phyloP scores from a whole-genome alignment of 2,797 vertebrate genomes.

The Dendrocincla fuliginosa region DNA sequence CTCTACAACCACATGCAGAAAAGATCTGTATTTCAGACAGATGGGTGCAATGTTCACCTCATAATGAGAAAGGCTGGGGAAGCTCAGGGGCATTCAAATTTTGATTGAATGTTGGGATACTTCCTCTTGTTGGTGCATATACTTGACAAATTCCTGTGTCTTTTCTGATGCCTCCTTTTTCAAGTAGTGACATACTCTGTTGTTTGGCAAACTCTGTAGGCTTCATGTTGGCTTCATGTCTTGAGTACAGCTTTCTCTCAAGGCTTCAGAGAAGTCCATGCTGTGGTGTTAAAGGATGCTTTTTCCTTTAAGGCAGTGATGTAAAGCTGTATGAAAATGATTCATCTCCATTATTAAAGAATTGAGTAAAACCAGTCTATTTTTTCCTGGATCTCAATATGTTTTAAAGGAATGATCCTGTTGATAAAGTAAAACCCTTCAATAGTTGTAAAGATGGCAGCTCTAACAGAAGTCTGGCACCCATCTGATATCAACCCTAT shows the following conservation, averaged over 20 bases:
- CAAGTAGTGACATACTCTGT: background rate
- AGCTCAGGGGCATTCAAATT: background rate
- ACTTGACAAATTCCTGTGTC: background rate
- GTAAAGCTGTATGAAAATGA: background rate
- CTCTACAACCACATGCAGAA: background rate
- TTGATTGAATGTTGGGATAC: background rate
- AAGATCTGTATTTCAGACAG: background rate
- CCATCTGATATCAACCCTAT: rapidly evolving
- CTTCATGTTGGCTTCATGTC: background rate
- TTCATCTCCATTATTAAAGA: background rate
- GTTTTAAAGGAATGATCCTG: background rate
- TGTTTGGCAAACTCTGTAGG: background rate
- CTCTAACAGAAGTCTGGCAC: background rate
- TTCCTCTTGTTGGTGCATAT: background rate
- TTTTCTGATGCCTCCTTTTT: background rate
- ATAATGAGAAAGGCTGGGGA: background rate
- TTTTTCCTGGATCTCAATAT: background rate
- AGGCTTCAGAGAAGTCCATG: background rate
- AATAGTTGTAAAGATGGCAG: background rate
- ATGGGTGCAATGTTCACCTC: background rate
- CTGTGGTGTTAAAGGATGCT: background rate
- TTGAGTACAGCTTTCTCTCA: background rate
- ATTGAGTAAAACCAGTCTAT: background rate
- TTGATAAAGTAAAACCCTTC: background rate
- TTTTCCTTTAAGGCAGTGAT: background rate